Percentiles rank a stretch among this genome's conserved stretches.
These are phyloP conservation scores for Rhagologus leucostigma DNA, from an alignment of 2,113 vertebrate species.

Conservation along the genomic window DNA sequence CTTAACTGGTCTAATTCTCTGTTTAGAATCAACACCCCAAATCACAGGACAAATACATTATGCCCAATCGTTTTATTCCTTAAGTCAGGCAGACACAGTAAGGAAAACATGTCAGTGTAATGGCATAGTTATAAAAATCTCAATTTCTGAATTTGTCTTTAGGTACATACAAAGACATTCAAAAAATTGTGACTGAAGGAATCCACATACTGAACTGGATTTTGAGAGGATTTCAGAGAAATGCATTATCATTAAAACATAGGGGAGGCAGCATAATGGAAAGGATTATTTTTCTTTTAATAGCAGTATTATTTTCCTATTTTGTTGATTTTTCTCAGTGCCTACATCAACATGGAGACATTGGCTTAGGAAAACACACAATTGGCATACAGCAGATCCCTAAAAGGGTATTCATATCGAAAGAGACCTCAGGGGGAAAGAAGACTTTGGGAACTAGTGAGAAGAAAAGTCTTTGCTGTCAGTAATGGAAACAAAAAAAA, in stretches of 20 bases:
- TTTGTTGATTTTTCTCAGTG: not conserved
- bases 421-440: not conserved
- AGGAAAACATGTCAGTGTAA: not conserved
- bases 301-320: not conserved
- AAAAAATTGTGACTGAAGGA: not conserved
- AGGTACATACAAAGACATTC: not conserved
- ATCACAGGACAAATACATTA: not conserved
- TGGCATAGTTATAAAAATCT: not conserved
- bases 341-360: not conserved
- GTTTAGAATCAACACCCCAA: not conserved
- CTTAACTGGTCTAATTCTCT: not conserved
- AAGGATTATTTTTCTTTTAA: not conserved
- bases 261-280: not conserved
- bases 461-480: not conserved
- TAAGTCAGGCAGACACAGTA: not conserved
- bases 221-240: not conserved
- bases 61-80: not conserved
- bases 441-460: not conserved
- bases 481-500: not conserved
- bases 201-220: not conserved
- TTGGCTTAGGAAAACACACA: not conserved
- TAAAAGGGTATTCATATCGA: not conserved
- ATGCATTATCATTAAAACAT: not conserved
- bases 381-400: not conserved
- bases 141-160: not conserved